These are phyloP conservation scores for Poecilia velifera DNA, from an alignment of 2,797 vertebrate genomes.

Conservation along the genomic window DNA sequence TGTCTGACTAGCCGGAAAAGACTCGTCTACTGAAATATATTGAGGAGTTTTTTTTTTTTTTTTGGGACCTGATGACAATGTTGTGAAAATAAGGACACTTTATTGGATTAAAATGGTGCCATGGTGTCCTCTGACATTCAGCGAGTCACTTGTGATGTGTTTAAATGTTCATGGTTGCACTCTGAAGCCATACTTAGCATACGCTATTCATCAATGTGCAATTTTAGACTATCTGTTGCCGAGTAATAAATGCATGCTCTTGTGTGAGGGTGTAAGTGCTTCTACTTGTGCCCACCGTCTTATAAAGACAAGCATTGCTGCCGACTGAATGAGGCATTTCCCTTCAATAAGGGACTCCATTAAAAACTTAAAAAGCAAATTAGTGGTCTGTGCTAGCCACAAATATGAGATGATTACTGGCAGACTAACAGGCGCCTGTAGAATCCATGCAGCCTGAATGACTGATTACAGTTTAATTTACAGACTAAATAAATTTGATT, in stretches of 20 bases:
- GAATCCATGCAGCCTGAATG: conserved; percentile 29
- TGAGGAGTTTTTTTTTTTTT: background rate
- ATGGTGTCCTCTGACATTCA: background rate
- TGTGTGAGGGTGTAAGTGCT: background rate
- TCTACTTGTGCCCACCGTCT: background rate
- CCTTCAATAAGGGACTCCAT: conserved; percentile 31
- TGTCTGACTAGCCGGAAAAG: background rate
- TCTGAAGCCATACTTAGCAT: background rate
- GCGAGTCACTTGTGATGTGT: background rate
- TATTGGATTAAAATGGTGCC: background rate
- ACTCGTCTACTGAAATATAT: background rate
- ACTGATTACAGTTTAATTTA: conserved; percentile 56
- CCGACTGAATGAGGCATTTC: conserved; percentile 34
- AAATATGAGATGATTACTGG: conserved; percentile 55
- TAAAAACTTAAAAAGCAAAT: conserved; percentile 38
- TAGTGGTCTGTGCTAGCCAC: conserved; percentile 28
- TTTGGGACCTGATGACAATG: background rate
- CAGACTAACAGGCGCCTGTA: conserved; percentile 50
- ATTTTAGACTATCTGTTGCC: background rate
- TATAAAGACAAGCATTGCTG: conserved; percentile 13
- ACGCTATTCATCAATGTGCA: background rate
- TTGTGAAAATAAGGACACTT: background rate
- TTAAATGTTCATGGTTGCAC: background rate
- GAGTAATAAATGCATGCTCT: background rate
- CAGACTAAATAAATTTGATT: conserved; percentile 48